Evolutionary conservation across 1,140 invertebrate species (phyloP).

Genomic region (Drosophila kurseongensis): DNA sequence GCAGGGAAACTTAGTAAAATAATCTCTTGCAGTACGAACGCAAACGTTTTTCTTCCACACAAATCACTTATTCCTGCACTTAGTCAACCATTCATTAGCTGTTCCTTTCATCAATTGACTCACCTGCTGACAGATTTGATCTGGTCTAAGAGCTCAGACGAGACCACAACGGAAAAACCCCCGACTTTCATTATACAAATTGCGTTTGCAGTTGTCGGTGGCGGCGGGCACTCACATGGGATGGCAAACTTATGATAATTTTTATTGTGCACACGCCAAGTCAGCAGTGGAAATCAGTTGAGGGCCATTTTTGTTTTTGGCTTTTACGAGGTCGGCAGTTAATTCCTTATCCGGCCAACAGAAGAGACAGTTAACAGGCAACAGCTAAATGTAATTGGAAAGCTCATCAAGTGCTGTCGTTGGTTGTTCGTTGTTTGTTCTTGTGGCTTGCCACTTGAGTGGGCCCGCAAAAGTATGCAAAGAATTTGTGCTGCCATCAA

Average conservation of each 20-base stretch:
- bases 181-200: slow-evolving; percentile 69
- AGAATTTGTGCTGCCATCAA: slow-evolving; percentile 49
- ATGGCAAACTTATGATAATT: slow-evolving; percentile 64
- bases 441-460: slow-evolving; percentile 58
- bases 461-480: slow-evolving; percentile 70
- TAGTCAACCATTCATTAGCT: slow-evolving; percentile 27
- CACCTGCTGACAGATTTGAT: slow-evolving; percentile 31
- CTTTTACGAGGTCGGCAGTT: slow-evolving; percentile 63
- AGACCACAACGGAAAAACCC: slow-evolving; percentile 2
- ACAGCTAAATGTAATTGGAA: slow-evolving; percentile 74
- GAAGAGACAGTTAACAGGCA: slow-evolving; percentile 52
- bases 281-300: slow-evolving; percentile 42
- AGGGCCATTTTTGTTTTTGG: slow-evolving; percentile 38
- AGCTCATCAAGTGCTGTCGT: slow-evolving; percentile 65
- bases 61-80: slow-evolving; percentile 18
- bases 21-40: neutral
- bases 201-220: slow-evolving; percentile 10
- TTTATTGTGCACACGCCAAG: slow-evolving; percentile 36
- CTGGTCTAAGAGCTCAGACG: neutral
- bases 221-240: neutral
- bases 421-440: neutral
- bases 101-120: slow-evolving; percentile 29
- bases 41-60: neutral
- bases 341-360: slow-evolving; percentile 57
- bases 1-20: neutral